Evolutionary conservation across 2,797 vertebrate species (phyloP).

Genomic region (Acrossocheilus fasciatus): DNA sequence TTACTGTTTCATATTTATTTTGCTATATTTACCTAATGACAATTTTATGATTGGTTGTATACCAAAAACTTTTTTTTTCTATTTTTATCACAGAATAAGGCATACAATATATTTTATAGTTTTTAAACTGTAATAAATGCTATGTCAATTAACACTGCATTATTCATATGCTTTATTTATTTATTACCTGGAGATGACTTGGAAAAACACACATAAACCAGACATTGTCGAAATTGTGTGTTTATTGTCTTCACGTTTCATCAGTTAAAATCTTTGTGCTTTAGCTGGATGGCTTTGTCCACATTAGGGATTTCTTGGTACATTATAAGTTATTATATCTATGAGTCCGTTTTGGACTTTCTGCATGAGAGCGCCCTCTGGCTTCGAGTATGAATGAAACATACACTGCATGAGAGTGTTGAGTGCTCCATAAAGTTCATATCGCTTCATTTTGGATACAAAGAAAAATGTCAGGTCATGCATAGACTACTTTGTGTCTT

Average conservation of each 20-base stretch:
- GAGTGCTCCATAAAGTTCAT: neutral
- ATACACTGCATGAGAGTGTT: neutral
- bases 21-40: neutral
- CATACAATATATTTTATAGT: neutral
- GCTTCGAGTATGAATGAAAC: neutral
- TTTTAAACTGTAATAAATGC: neutral
- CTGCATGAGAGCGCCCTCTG: neutral
- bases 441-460: neutral
- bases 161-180: neutral
- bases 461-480: neutral
- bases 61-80: too few relatives aligned
- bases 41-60: neutral
- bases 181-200: neutral
- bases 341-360: neutral
- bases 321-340: neutral
- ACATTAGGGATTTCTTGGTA: neutral
- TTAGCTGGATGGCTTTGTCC: neutral
- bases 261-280: neutral
- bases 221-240: too few relatives aligned
- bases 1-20: neutral
- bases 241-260: neutral
- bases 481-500: neutral
- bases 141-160: neutral
- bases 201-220: neutral
- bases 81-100: neutral